Conservation (phyloP, 2,113 vertebrate species). For the Eonycteris spelaea region DNA sequence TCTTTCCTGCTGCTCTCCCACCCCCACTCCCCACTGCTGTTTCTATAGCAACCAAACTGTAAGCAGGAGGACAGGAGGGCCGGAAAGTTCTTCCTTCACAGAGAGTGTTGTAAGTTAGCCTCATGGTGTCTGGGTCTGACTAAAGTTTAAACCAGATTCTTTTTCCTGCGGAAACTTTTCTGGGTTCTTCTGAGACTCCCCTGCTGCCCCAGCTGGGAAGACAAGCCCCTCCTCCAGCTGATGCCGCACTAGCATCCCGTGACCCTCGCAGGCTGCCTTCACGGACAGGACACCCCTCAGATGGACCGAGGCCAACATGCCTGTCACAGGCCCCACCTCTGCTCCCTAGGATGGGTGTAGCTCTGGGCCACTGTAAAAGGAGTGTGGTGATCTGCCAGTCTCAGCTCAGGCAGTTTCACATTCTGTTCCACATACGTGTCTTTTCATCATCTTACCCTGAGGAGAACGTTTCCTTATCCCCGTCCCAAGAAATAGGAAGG, state of each 20-base stretch:
- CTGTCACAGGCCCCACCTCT: neutral
- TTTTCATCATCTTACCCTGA: neutral
- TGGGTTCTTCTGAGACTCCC: neutral
- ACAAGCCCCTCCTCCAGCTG: neutral
- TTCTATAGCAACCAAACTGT: neutral
- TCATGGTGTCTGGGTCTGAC: neutral
- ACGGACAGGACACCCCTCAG: neutral
- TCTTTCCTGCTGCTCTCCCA: neutral
- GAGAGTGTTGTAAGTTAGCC: neutral
- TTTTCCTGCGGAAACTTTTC: neutral
- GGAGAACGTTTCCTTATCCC: neutral
- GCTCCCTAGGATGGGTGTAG: neutral
- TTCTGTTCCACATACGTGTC: neutral
- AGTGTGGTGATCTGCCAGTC: neutral
- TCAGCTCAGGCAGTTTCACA: neutral
- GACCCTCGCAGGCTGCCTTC: neutral
- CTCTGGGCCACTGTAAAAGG: neutral
- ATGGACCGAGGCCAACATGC: fast-evolving
- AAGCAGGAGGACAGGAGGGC: neutral
- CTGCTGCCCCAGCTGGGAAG: no score
- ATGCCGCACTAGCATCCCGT: neutral
- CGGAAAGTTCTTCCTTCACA: neutral
- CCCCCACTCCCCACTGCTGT: neutral
- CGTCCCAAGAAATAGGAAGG: neutral
- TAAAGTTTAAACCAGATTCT: neutral